phyloP scores from a whole-genome alignment of 2,113 vertebrate species.

The Myotis brandtii region DNA sequence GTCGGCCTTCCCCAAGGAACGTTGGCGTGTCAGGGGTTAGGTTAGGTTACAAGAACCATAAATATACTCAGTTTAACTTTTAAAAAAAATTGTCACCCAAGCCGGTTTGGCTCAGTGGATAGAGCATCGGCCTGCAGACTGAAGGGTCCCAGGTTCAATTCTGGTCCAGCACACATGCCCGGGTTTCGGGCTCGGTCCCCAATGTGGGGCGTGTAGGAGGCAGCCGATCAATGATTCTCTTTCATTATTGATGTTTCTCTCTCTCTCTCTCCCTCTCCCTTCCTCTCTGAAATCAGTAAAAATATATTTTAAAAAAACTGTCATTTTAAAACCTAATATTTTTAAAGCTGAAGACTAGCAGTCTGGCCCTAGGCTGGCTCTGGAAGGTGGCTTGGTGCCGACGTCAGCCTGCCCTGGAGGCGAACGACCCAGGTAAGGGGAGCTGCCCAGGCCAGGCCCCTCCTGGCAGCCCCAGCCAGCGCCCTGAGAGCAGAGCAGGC shows the following conservation, averaged over 20 bases:
- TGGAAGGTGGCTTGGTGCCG: neutral
- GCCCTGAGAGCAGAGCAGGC: neutral
- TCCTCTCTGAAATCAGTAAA: no score
- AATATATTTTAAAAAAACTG: neutral
- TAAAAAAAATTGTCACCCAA: no score
- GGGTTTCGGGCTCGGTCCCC: no score
- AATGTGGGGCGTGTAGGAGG: no score
- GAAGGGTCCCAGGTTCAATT: no score
- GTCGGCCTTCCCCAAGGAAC: neutral
- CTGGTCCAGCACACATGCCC: no score
- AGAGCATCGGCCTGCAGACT: no score
- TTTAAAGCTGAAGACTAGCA: neutral
- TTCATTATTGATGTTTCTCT: no score
- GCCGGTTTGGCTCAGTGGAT: no score
- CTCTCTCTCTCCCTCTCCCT: no score
- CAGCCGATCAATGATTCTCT: no score
- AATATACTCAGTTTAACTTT: conserved; percentile 34
- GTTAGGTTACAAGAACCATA: neutral
- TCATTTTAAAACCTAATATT: conserved; percentile 47
- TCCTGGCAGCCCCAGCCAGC: neutral
- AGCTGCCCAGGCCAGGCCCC: neutral
- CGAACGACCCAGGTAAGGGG: no score
- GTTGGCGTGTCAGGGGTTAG: neutral
- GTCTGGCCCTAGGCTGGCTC: neutral
- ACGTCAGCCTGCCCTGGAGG: neutral